Evolutionary conservation across 2,888 invertebrate genomes (phyloP), one percentile per base, ranked within the genome.

Genomic region (Athrips mouffetella): DNA sequence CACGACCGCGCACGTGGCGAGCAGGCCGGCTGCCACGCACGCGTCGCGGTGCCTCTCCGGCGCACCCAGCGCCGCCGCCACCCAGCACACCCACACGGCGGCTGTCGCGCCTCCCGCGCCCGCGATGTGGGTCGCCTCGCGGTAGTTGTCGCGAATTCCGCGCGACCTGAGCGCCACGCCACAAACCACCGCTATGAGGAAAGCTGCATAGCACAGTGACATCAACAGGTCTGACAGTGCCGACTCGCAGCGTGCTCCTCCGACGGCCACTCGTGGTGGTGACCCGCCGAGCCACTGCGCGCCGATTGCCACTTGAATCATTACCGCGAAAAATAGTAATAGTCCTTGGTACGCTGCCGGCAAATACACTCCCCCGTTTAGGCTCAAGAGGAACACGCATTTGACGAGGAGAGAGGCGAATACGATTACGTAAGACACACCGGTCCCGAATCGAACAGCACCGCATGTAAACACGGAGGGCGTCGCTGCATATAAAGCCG

Each of bases 371-470:
- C 95, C 96, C 47, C 95, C 93, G 80, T 97, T 96, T 53, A 97
- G 91, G 70, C 97, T 96, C 60, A 98, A 92, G 52, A 98, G 91
- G 77, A 98, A 97, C 60, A 98, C 96, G 80, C 97, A 95, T 85
- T 98, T 98, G 57, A 98, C 98, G 63, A 98, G 91, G 44, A 98
- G 90, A 0, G 97, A 94, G 31, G 96, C 95, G 79, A 97, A 98
- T 52, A 97, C 94, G 49, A 97, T 90, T 46, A 96, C 94, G 62
- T 95, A 94, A 6, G 96, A 91, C 11, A 94, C 91, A 45, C 96
- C 96, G 35, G 94, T 93, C 33, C 94, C 95, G 62, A 96, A 93
- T 45, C 96, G 91, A 55, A 95, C 92, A 18, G 94, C 91, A 45
- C 94, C 95, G 69, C 96, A 97, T 15, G 95, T 94, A 49, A 95